Conservation (phyloP, 2,113 vertebrate genomes). For the Centropus bengalensis region DNA sequence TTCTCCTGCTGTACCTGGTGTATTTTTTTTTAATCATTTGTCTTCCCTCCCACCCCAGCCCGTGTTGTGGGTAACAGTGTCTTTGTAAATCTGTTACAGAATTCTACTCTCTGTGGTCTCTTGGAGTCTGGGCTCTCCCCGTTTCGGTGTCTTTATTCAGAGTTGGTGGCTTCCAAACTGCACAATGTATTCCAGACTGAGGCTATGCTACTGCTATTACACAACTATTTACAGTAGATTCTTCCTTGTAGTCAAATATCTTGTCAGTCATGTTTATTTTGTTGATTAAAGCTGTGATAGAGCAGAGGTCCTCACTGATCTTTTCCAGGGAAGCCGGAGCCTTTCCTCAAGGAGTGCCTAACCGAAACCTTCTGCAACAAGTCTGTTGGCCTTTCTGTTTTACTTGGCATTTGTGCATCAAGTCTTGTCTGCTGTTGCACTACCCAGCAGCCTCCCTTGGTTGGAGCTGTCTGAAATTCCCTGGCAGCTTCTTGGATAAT, state of each 20-base stretch:
- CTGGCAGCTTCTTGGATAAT: not conserved
- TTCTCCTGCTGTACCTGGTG: not conserved
- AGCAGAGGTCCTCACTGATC: not conserved
- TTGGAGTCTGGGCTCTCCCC: not conserved
- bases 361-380: not conserved
- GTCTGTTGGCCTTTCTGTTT: not conserved
- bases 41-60: not conserved
- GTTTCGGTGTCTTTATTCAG: not conserved
- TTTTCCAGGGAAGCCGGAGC: not conserved
- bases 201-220: not conserved
- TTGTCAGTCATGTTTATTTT: not conserved
- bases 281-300: slow-evolving; percentile 26
- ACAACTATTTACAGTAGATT: slow-evolving; percentile 5
- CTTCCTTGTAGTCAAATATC: slow-evolving; percentile 20
- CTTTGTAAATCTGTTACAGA: not conserved
- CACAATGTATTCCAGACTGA: not conserved
- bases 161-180: not conserved
- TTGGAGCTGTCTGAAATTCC: not conserved
- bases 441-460: not conserved
- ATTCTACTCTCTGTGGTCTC: not conserved
- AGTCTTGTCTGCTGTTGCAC: not conserved
- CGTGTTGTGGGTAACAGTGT: not conserved
- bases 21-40: not conserved
- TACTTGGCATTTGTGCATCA: not conserved
- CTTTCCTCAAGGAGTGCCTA: slow-evolving; percentile 18